These are phyloP conservation scores for Fragum whitleyi DNA, from an alignment of 2,888 invertebrate genomes.

Conservation along the genomic window DNA sequence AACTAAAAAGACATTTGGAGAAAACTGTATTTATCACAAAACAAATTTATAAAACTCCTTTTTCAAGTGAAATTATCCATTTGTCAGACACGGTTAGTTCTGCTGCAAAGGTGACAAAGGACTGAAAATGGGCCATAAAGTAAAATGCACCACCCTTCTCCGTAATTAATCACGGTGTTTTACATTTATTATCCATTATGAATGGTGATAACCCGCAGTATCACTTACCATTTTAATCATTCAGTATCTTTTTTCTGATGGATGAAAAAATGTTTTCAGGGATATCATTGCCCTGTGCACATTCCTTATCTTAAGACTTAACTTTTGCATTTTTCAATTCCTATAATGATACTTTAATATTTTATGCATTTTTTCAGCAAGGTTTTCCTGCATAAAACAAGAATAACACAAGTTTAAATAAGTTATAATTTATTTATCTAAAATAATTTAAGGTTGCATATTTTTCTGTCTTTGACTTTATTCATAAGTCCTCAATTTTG, in stretches of 20 bases:
- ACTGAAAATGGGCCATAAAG: background rate
- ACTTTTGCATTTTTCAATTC: too few relatives aligned
- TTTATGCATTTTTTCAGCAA: too few relatives aligned
- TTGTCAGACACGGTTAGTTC: constrained; percentile 3
- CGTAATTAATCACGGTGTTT: constrained; percentile 8
- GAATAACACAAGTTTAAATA: too few relatives aligned
- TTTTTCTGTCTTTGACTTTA: too few relatives aligned
- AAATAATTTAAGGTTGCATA: too few relatives aligned
- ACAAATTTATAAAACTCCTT: background rate
- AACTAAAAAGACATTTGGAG: too few relatives aligned
- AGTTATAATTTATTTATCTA: too few relatives aligned
- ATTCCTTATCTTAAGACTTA: too few relatives aligned
- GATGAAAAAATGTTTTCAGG: background rate
- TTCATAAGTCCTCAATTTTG: too few relatives aligned
- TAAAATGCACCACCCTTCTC: constrained; percentile 16
- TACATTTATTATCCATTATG: constrained; percentile 1
- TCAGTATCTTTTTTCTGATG: constrained; percentile 1
- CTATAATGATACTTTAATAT: too few relatives aligned
- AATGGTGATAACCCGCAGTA: background rate
- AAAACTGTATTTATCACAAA: background rate
- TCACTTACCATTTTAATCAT: background rate
- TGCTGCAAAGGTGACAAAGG: constrained; percentile 1
- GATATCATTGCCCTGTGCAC: background rate
- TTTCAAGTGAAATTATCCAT: constrained; percentile 10
- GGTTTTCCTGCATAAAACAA: too few relatives aligned